These are phyloP conservation scores for Dryas iulia DNA, from an alignment of 1,140 invertebrate species.

Conservation along the genomic window DNA sequence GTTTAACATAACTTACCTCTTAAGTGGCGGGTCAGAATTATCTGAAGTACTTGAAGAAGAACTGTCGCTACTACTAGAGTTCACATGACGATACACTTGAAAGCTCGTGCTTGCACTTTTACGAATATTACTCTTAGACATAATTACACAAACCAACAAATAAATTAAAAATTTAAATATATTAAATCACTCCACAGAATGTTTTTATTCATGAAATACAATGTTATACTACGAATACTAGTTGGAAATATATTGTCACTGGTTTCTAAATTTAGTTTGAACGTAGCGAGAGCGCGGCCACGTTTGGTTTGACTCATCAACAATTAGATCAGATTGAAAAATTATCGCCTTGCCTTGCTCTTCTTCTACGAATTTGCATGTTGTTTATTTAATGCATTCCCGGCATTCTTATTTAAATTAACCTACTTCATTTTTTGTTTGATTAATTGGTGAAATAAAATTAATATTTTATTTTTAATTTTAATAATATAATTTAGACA, in stretches of 20 bases:
- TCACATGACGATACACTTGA: slow-evolving; percentile 49
- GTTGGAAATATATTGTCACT: slow-evolving; percentile 52
- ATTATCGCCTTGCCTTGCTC: slow-evolving; percentile 20
- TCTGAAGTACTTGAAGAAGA: slow-evolving; percentile 54
- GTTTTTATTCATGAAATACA: background rate
- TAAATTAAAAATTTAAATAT: background rate
- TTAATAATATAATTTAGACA: too few relatives aligned
- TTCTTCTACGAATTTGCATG: background rate
- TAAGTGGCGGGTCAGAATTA: slow-evolving; percentile 55
- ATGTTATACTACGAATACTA: slow-evolving; percentile 25
- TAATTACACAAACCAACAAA: slow-evolving; percentile 14
- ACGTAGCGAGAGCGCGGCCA: slow-evolving; percentile 34
- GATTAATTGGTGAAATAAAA: too few relatives aligned
- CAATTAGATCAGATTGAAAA: slow-evolving; percentile 39
- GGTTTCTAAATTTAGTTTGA: slow-evolving; percentile 51
- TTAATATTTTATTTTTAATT: too few relatives aligned
- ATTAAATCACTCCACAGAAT: background rate
- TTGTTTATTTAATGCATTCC: background rate
- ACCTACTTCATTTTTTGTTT: too few relatives aligned
- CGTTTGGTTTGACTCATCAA: slow-evolving; percentile 38
- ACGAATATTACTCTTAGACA: slow-evolving; percentile 40
- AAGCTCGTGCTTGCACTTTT: slow-evolving; percentile 59
- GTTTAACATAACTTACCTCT: slow-evolving; percentile 43
- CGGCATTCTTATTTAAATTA: background rate
- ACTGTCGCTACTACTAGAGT: slow-evolving; percentile 56